Evolutionary conservation across 2,888 invertebrate genomes (phyloP).

Genomic region (Druceiella hillmani): DNA sequence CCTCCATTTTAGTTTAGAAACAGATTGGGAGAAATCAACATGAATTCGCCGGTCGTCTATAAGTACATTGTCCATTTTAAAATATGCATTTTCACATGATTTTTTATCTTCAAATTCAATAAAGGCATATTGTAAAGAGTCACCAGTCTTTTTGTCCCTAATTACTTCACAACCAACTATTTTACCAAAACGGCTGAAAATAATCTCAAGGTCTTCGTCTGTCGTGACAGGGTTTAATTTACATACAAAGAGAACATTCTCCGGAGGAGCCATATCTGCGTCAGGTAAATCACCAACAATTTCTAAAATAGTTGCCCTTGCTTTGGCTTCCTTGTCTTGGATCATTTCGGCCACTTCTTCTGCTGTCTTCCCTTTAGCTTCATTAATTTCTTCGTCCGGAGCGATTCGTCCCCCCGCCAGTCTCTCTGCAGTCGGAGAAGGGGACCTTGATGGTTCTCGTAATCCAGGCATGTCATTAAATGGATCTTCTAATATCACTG

Average conservation of each 20-base stretch:
- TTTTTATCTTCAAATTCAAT: constrained; percentile 93
- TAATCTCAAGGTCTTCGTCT: constrained; percentile 95
- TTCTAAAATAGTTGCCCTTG: constrained; percentile 94
- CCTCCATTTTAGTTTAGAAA: constrained; percentile 87
- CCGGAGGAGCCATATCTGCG: constrained; percentile 96
- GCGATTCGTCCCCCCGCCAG: constrained; percentile 82
- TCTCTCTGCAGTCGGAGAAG: constrained; percentile 79
- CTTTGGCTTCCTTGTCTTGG: constrained; percentile 89
- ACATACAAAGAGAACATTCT: constrained; percentile 98
- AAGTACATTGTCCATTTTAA: constrained; percentile 99
- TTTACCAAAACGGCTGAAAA: constrained; percentile 93
- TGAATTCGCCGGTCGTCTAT: constrained; percentile 98
- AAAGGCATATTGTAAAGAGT: constrained; percentile 98
- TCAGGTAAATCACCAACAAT: constrained; percentile 98
- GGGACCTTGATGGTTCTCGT: constrained; percentile 76
- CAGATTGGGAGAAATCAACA: constrained; percentile 99
- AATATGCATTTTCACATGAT: constrained; percentile 95
- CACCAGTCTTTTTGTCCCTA: constrained; percentile 84
- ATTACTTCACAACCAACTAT: constrained; percentile 95
- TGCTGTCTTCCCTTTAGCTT: constrained; percentile 77
- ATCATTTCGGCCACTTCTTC: constrained; percentile 84
- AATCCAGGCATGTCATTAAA: constrained; percentile 83
- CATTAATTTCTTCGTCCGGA: constrained; percentile 91
- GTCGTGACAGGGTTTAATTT: constrained; percentile 98
- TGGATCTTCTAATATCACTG: constrained; percentile 93